phyloP scores from a whole-genome alignment of 2,797 vertebrate genomes.

The Sebastes melanostomus region DNA sequence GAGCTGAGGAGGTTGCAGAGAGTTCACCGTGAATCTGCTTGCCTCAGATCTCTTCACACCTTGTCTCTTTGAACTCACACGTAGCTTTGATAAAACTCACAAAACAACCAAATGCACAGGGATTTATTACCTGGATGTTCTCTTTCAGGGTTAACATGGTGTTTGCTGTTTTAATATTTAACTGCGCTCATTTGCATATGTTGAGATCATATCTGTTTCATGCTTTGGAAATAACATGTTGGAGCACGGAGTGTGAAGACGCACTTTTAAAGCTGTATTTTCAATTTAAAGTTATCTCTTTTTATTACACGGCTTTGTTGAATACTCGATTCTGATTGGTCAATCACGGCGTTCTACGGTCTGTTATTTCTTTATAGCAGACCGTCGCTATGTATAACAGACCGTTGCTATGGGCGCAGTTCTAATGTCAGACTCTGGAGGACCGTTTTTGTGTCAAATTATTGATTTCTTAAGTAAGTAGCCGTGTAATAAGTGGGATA shows the following conservation, averaged over 20 bases:
- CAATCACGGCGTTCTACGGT: no score
- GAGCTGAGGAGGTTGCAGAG: slow-evolving; percentile 68
- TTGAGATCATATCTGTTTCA: slow-evolving; percentile 1
- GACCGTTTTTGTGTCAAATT: no score
- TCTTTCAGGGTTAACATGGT: neutral
- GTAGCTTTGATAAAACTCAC: slow-evolving; percentile 32
- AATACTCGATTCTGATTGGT: no score
- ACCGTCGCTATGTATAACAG: no score
- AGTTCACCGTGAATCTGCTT: slow-evolving; percentile 74
- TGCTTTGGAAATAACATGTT: neutral
- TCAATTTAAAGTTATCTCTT: neutral
- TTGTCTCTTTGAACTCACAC: slow-evolving; percentile 56
- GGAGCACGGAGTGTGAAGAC: neutral
- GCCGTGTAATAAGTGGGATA: no score
- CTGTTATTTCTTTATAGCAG: no score
- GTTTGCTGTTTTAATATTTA: neutral
- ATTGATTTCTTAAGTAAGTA: no score
- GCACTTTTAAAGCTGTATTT: neutral
- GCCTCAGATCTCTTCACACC: slow-evolving; percentile 57
- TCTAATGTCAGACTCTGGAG: no score
- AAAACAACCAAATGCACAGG: slow-evolving; percentile 11
- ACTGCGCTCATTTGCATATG: neutral
- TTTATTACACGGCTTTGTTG: neutral
- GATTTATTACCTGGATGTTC: slow-evolving; percentile 1
- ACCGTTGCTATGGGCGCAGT: no score